Percentiles rank a stretch among this genome's conserved stretches.
phyloP scores from a whole-genome alignment of 1,140 invertebrate genomes.

The Solenopsis fugax region DNA sequence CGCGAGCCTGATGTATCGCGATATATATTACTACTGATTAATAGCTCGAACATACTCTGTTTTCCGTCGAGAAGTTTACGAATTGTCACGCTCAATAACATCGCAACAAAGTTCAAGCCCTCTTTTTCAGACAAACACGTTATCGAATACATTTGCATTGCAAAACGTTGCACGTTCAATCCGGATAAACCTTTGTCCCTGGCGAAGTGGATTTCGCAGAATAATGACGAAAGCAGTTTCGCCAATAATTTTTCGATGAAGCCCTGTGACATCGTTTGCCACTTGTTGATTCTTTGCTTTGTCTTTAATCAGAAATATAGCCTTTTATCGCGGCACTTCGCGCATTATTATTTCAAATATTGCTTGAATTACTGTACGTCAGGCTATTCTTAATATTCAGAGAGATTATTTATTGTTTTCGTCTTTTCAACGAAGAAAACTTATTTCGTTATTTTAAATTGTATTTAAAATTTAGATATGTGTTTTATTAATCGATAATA shows the following conservation, averaged over 20 bases:
- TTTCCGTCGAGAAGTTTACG: background rate
- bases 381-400: background rate
- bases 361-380: background rate
- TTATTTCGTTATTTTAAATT: background rate
- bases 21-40: background rate
- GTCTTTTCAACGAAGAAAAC: background rate
- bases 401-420: background rate
- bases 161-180: background rate
- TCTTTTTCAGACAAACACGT: background rate
- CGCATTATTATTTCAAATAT: background rate
- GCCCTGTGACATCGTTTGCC: background rate
- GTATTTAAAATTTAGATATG: background rate
- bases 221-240: constrained; percentile 5
- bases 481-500: background rate
- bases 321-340: background rate
- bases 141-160: background rate
- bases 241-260: constrained; percentile 20
- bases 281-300: constrained; percentile 7
- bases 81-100: background rate
- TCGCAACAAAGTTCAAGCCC: background rate
- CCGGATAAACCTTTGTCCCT: background rate
- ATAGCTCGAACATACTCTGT: background rate
- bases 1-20: constrained; percentile 2
- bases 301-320: background rate
- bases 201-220: background rate